phyloP scores from a whole-genome alignment of 2,113 vertebrate species.

The Chionis minor region DNA sequence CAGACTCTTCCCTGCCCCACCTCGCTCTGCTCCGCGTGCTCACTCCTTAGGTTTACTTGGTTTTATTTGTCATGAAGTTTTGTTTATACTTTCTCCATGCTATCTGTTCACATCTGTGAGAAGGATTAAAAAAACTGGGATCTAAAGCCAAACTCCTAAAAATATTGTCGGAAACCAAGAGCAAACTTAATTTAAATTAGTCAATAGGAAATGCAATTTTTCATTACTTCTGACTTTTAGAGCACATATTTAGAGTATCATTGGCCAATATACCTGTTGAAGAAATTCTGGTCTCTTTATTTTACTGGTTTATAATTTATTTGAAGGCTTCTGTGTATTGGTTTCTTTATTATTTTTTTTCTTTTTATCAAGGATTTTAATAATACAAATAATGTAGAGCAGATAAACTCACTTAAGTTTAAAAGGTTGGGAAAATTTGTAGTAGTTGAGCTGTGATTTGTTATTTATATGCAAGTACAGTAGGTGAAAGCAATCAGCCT shows the following conservation, averaged over 20 bases:
- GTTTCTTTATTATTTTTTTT: background rate
- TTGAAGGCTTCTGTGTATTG: background rate
- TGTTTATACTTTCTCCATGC: background rate
- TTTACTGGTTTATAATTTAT: background rate
- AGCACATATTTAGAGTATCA: background rate
- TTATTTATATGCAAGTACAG: background rate
- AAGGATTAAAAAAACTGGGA: background rate
- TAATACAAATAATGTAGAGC: background rate
- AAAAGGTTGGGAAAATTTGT: background rate
- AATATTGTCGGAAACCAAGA: background rate
- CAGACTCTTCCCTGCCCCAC: background rate
- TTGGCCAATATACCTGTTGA: background rate
- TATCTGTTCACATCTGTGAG: background rate
- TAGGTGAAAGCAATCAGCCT: background rate
- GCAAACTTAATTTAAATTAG: background rate
- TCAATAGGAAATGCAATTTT: background rate
- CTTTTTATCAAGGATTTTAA: background rate
- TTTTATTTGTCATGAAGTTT: background rate
- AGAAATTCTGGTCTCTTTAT: background rate
- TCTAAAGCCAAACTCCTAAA: background rate
- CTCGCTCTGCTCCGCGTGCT: background rate
- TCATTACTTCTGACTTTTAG: background rate
- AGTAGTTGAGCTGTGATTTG: background rate
- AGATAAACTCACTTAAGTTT: background rate
- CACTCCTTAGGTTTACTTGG: background rate